Conservation (phyloP, 2,888 invertebrate species). For the Pyralis farinalis region DNA sequence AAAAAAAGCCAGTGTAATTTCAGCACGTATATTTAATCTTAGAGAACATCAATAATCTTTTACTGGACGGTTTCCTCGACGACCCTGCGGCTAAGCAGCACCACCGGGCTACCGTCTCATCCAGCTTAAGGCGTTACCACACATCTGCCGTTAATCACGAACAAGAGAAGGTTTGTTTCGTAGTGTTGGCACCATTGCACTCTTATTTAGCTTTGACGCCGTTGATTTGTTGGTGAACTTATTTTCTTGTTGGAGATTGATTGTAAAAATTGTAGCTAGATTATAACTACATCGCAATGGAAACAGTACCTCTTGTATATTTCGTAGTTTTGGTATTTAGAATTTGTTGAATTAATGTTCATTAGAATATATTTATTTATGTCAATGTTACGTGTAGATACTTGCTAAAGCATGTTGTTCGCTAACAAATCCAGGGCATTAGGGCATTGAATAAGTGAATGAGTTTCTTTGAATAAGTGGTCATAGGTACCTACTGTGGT, state of each 20-base stretch:
- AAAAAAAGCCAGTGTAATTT: too few species aligned
- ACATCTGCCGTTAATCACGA: constrained; percentile 52
- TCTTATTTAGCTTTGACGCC: constrained; percentile 1
- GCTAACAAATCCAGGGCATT: background rate
- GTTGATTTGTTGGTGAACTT: constrained; percentile 5
- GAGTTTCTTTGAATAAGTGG: constrained; percentile 24
- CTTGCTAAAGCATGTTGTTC: too few species aligned
- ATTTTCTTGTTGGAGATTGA: too few species aligned
- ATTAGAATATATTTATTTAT: too few species aligned
- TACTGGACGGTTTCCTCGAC: constrained; percentile 75
- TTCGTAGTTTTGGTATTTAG: too few species aligned
- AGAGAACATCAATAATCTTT: constrained; percentile 70
- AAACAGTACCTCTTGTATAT: too few species aligned
- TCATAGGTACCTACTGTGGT: constrained; percentile 20
- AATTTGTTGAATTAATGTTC: too few species aligned
- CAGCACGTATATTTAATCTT: too few species aligned
- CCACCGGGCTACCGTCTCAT: constrained; percentile 30
- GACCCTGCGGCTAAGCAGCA: constrained; percentile 37
- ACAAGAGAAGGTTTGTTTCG: constrained; percentile 56
- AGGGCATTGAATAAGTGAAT: too few species aligned
- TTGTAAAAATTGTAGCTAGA: too few species aligned
- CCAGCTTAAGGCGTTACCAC: constrained; percentile 49
- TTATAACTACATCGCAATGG: too few species aligned
- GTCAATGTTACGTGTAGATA: too few species aligned
- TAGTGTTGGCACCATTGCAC: constrained; percentile 8